These are phyloP conservation scores for Theretra japonica DNA, from an alignment of 2,888 invertebrate genomes.

Conservation along the genomic window DNA sequence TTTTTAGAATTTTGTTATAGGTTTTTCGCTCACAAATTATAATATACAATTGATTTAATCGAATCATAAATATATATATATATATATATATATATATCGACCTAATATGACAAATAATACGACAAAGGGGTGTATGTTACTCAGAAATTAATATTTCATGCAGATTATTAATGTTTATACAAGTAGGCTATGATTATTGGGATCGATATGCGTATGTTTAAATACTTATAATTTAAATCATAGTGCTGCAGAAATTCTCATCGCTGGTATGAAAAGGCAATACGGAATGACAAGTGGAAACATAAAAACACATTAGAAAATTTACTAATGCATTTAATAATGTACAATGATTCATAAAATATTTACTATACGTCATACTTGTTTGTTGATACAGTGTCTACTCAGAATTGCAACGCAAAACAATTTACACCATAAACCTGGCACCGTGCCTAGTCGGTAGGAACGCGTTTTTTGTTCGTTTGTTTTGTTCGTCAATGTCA, in stretches of 20 bases:
- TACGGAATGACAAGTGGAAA: background rate
- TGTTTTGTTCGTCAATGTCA: slow-evolving; percentile 49
- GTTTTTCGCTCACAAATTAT: no score
- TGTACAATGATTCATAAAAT: background rate
- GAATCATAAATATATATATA: no score
- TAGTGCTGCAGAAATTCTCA: background rate
- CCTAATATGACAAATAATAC: no score
- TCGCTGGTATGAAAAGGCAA: background rate
- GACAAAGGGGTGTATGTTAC: no score
- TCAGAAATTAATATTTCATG: no score
- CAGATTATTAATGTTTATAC: no score
- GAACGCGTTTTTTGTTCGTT: slow-evolving; percentile 42
- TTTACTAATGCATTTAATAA: background rate
- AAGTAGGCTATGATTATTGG: no score
- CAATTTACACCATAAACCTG: slow-evolving; percentile 38
- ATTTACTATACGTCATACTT: slow-evolving; percentile 7
- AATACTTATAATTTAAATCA: background rate
- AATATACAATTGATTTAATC: no score
- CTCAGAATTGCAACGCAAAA: slow-evolving; percentile 6
- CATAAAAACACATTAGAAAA: background rate
- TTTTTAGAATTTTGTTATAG: no score
- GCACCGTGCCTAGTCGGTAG: slow-evolving; percentile 50
- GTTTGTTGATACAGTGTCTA: background rate
- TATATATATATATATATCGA: no score
- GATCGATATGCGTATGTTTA: background rate